These are phyloP conservation scores for Arvicanthis niloticus DNA, from an alignment of 2,113 vertebrate species.

Conservation along the genomic window DNA sequence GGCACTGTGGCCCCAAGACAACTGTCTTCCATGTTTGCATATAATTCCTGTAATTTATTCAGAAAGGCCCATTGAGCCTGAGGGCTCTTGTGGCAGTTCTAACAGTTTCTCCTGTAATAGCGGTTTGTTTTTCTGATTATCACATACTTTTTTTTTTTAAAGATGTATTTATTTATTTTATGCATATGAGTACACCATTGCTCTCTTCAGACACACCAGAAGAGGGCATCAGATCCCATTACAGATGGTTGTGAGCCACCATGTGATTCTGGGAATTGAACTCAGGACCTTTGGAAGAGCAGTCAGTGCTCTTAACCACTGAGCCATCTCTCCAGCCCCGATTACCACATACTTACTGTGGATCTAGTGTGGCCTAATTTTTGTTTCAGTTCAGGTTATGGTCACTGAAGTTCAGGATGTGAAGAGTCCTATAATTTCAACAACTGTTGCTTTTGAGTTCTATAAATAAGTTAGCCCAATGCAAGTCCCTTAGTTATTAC, in stretches of 20 bases:
- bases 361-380: conserved; percentile 18
- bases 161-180: too few species aligned
- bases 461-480: conserved; percentile 32
- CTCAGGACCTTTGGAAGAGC: too few species aligned
- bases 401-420: not conserved
- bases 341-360: conserved; percentile 41
- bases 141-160: too few species aligned
- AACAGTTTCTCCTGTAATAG: not conserved
- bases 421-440: conserved; percentile 23
- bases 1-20: conserved; percentile 12
- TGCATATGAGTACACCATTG: too few species aligned
- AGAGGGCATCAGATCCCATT: too few species aligned
- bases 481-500: not conserved
- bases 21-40: not conserved
- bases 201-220: too few species aligned
- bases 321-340: too few species aligned
- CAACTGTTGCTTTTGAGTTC: conserved; percentile 14
- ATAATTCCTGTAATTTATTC: conserved; percentile 42
- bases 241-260: too few species aligned
- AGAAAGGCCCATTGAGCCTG: conserved; percentile 22
- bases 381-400: conserved; percentile 60
- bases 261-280: too few species aligned
- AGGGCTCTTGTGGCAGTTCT: conserved; percentile 41
- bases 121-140: conserved; percentile 2
- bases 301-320: too few species aligned